Percentiles rank a stretch among this genome's conserved stretches.
These are phyloP conservation scores for Ceraclea dissimilis DNA, from an alignment of 2,888 invertebrate genomes.

Conservation along the genomic window DNA sequence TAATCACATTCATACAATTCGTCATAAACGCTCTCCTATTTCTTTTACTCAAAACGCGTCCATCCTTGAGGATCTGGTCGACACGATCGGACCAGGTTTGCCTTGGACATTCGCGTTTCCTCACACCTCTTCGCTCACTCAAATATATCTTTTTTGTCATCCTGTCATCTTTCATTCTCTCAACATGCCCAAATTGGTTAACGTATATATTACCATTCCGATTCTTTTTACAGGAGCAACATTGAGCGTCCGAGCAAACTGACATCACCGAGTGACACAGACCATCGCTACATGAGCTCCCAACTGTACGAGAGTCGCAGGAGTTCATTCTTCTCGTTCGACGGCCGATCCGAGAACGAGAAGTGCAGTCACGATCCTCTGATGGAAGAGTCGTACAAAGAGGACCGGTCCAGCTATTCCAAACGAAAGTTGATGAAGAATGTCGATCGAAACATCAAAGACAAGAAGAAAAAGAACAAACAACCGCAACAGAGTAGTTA, in stretches of 20 bases:
- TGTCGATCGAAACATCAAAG: conserved; percentile 40
- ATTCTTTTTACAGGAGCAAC: conserved; percentile 31
- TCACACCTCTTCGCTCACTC: too few species aligned
- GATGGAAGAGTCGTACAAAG: conserved; percentile 45
- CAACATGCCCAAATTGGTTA: too few species aligned
- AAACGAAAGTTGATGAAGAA: conserved; percentile 43
- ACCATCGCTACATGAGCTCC: conserved; percentile 31
- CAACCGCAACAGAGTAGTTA: conserved; percentile 38
- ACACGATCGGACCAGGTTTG: too few species aligned
- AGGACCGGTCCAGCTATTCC: conserved; percentile 44
- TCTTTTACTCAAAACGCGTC: too few species aligned
- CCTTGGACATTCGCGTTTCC: too few species aligned
- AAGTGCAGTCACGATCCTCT: conserved; percentile 41
- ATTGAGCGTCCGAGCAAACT: conserved; percentile 29
- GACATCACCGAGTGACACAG: conserved; percentile 29
- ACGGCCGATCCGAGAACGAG: conserved; percentile 36
- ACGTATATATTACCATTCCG: too few species aligned
- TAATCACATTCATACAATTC: too few species aligned
- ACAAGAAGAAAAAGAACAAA: conserved; percentile 9
- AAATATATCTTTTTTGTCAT: too few species aligned
- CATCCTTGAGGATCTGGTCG: too few species aligned
- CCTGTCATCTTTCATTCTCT: too few species aligned
- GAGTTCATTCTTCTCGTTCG: conserved; percentile 41
- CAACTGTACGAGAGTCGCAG: conserved; percentile 36
- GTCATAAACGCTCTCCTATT: too few species aligned